These are phyloP conservation scores for Ylistrum balloti DNA, from an alignment of 1,140 invertebrate genomes.

Conservation along the genomic window DNA sequence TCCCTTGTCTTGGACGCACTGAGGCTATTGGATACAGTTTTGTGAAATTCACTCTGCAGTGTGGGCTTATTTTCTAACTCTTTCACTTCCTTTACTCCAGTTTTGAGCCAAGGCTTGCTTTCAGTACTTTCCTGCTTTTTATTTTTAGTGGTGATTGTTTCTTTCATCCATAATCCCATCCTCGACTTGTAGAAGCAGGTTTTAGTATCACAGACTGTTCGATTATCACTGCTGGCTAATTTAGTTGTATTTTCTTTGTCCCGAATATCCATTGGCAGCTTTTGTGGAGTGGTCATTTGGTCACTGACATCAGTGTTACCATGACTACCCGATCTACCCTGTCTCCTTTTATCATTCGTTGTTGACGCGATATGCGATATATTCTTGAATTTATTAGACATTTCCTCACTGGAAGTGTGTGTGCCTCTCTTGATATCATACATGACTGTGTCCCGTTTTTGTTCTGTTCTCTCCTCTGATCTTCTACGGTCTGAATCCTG, in stretches of 20 bases:
- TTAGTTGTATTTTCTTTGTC: background rate
- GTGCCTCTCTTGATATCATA: background rate
- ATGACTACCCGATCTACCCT: background rate
- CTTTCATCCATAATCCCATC: background rate
- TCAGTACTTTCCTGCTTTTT: background rate
- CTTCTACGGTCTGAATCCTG: background rate
- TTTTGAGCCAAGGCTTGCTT: no score
- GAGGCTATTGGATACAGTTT: background rate
- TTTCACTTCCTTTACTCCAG: no score
- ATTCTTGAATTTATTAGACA: background rate
- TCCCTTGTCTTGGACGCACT: background rate
- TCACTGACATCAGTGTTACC: background rate
- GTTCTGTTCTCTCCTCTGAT: background rate
- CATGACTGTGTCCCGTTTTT: background rate
- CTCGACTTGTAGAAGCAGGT: background rate
- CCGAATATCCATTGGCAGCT: background rate
- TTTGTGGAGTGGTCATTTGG: background rate
- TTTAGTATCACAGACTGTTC: background rate
- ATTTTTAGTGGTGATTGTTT: background rate
- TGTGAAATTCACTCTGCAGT: no score
- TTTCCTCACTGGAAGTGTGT: background rate
- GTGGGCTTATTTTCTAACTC: no score
- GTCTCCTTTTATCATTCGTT: background rate
- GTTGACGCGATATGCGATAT: background rate
- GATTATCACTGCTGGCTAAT: background rate